Percentiles rank a stretch among this genome's conserved stretches.
Conservation (phyloP, 30 jellyfish, hydroid and myxozoan species). For the Aurelia aurita complex sp. Pacific region DNA sequence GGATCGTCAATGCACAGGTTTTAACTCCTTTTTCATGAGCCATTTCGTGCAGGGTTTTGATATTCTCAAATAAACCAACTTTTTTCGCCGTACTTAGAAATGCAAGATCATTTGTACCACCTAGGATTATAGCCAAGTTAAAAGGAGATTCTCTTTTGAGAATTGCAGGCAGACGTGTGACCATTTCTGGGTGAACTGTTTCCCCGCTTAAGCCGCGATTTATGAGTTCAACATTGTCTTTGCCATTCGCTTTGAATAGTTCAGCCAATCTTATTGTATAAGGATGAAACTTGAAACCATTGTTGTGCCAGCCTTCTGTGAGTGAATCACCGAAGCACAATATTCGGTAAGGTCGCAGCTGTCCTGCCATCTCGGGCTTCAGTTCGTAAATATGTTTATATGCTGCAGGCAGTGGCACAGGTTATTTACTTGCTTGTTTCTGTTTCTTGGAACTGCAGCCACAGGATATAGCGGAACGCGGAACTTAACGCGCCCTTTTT, state of each 20-base stretch:
- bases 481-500: no score
- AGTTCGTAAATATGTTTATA: no score
- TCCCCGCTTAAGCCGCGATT: conserved; percentile 83
- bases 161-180: conserved; percentile 39
- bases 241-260: conserved; percentile 15
- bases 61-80: conserved; percentile 42
- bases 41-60: conserved; percentile 51
- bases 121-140: conserved; percentile 75
- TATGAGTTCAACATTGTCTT: conserved; percentile 9
- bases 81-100: conserved; percentile 17
- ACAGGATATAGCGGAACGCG: no score
- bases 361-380: no score
- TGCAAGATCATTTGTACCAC: conserved; percentile 86
- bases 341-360: background rate
- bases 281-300: conserved; percentile 80
- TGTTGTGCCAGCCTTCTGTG: conserved; percentile 91
- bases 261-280: conserved; percentile 48
- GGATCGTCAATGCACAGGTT: conserved; percentile 83
- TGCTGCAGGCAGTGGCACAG: no score
- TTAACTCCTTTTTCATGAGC: conserved; percentile 51
- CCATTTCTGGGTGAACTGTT: conserved; percentile 75
- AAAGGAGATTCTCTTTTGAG: conserved; percentile 13
- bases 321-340: conserved; percentile 93
- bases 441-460: no score
- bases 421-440: no score